These are phyloP conservation scores for Resseliella maxima DNA, from an alignment of 2,888 invertebrate species.

Conservation along the genomic window DNA sequence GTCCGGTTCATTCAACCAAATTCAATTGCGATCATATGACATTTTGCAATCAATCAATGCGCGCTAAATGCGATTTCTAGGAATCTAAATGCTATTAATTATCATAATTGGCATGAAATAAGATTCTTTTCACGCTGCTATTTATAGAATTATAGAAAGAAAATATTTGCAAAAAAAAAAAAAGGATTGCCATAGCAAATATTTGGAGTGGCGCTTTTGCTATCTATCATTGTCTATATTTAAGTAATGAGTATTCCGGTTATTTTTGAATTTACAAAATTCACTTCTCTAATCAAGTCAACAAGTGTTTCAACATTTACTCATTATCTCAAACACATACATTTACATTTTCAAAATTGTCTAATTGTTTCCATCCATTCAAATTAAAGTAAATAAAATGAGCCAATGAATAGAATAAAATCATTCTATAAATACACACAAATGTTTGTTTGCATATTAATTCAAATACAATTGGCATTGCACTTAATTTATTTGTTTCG, in stretches of 20 bases:
- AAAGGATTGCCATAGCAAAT: neutral
- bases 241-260: neutral
- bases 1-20: neutral
- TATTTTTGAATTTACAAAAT: neutral
- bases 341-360: neutral
- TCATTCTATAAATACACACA: constrained; percentile 22
- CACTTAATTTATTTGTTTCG: constrained; percentile 53
- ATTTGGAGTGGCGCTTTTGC: constrained; percentile 38
- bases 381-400: neutral
- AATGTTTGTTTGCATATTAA: neutral
- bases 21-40: neutral
- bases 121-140: neutral
- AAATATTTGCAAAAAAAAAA: neutral
- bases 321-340: too few relatives aligned
- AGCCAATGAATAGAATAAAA: neutral
- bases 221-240: neutral
- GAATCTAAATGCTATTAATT: constrained; percentile 22
- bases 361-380: neutral
- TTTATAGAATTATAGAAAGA: neutral
- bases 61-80: constrained; percentile 5
- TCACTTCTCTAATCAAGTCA: neutral
- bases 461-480: constrained; percentile 40
- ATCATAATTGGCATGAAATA: constrained; percentile 2
- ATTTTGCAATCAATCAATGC: neutral
- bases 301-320: neutral